Base-by-base conservation (phyloP, 2,113 vertebrate genomes). In the Tetrax tetrax region DNA sequence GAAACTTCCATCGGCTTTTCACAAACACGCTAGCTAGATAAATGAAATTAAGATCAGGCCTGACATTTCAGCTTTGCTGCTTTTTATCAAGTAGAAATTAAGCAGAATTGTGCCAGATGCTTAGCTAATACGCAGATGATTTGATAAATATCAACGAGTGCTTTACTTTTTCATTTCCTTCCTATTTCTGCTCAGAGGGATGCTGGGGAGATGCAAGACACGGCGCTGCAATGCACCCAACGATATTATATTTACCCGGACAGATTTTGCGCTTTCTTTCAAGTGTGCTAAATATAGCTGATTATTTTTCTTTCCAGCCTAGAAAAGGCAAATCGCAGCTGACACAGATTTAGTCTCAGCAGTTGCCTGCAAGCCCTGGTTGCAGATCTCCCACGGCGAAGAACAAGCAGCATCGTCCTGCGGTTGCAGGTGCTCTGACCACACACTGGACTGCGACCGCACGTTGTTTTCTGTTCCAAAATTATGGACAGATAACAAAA, bases 311-410 rank as follows among this genome's bases (percentile, higher is more conserved):
- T 93, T 93, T 29, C 81, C n/a, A 83, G 85, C 70, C 81, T 54
- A 65, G 61, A 86, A 85, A 84, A 90, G 82, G 65, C 82, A 83
- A 87, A 96, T 74, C 81, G 69, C 83, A 93, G 93, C 87, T 95
- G 97, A 97, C 91, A 97, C 88, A 93, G 83, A 85, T 97, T 95
- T 94, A 74, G 87, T 92, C 85, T 47, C 74, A 82, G 95, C 91
- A 75, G 80, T 85, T 35, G 69, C 80, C 93, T 92, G 70, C 72
- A 66, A 82, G 91, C 80, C 25, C 43, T 56, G 69, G 61, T 83
- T 94, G 80, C 60, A 53, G 51, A 82, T 92, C 61, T 90, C 87
- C 64, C 76, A 38, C 43, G 20, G 57, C n/a, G 71, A 87, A 81
- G 31, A 77, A 77, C 7, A 83, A 90, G 25, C 84, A 83, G 71